These are phyloP conservation scores for Seira sanloemensis DNA, from an alignment of 2,888 invertebrate species.

Conservation along the genomic window DNA sequence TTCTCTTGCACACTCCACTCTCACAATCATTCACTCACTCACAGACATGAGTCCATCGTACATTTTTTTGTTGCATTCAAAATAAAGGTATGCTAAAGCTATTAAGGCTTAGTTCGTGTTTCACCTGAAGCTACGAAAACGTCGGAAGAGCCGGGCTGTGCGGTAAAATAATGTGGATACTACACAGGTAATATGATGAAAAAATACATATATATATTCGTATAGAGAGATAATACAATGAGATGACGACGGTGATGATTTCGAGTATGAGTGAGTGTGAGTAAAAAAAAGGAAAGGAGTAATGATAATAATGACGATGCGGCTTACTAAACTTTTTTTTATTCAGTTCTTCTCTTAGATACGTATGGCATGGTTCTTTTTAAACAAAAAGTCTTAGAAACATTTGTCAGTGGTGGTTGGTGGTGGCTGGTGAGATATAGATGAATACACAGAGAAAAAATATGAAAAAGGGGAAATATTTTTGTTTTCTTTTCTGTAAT, in stretches of 20 bases:
- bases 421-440: conserved; percentile 47
- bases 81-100: conserved; percentile 53
- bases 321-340: conserved; percentile 38
- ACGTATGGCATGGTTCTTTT: conserved; percentile 7
- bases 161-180: neutral
- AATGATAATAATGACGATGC: conserved; percentile 44
- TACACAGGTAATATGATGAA: no score
- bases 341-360: neutral
- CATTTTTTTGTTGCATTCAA: conserved; percentile 28
- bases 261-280: conserved; percentile 15
- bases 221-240: neutral
- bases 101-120: conserved; percentile 64
- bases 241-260: conserved; percentile 4
- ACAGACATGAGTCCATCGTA: neutral
- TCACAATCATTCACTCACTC: neutral
- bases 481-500: neutral
- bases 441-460: conserved; percentile 31
- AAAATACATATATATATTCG: neutral
- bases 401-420: conserved; percentile 41
- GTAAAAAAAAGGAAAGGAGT: conserved; percentile 54
- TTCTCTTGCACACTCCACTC: neutral
- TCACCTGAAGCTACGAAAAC: conserved; percentile 61
- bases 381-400: conserved; percentile 13
- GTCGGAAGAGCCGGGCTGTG: conserved; percentile 13
- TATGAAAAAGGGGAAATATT: neutral